Evolutionary conservation across 2,797 vertebrate species (phyloP).

Genomic region (Microchirus variegatus): DNA sequence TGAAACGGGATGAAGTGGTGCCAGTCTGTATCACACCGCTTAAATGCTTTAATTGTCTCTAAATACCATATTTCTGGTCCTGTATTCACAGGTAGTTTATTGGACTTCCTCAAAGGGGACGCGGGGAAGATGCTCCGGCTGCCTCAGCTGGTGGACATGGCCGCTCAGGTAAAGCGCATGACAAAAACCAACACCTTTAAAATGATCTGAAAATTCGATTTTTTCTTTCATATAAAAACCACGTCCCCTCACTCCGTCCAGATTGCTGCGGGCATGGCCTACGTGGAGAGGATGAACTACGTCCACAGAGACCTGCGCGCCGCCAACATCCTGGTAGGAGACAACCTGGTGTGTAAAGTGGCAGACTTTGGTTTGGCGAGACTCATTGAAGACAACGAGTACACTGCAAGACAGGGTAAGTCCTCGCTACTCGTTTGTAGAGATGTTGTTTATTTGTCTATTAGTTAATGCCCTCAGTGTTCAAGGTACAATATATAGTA

Average conservation of each 20-base stretch:
- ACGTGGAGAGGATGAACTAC: slow-evolving; percentile 98
- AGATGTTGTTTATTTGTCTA: background rate
- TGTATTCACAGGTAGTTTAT: slow-evolving; percentile 86
- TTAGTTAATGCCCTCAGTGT: too few relatives aligned
- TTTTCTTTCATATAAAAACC: background rate
- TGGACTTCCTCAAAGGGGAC: slow-evolving; percentile 96
- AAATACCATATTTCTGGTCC: background rate
- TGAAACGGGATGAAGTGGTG: slow-evolving; percentile 44
- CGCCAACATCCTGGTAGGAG: slow-evolving; percentile 96
- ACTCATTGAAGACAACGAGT: slow-evolving; percentile 97
- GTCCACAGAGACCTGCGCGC: slow-evolving; percentile 96
- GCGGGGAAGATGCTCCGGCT: slow-evolving; percentile 93
- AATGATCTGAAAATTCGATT: background rate
- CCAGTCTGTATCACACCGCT: background rate
- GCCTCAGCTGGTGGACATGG: slow-evolving; percentile 96
- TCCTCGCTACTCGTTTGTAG: background rate
- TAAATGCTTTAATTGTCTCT: background rate
- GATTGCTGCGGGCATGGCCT: slow-evolving; percentile 97
- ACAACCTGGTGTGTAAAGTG: slow-evolving; percentile 94
- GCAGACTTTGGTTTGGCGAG: slow-evolving; percentile 94
- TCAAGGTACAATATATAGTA: too few relatives aligned
- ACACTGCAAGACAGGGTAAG: slow-evolving; percentile 95
- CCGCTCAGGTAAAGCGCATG: slow-evolving; percentile 88
- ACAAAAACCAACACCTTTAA: too few relatives aligned
- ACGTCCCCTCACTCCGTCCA: slow-evolving; percentile 46